These are phyloP conservation scores for Poecilobothrus nobilitatus DNA, from an alignment of 2,888 invertebrate genomes.

Conservation along the genomic window DNA sequence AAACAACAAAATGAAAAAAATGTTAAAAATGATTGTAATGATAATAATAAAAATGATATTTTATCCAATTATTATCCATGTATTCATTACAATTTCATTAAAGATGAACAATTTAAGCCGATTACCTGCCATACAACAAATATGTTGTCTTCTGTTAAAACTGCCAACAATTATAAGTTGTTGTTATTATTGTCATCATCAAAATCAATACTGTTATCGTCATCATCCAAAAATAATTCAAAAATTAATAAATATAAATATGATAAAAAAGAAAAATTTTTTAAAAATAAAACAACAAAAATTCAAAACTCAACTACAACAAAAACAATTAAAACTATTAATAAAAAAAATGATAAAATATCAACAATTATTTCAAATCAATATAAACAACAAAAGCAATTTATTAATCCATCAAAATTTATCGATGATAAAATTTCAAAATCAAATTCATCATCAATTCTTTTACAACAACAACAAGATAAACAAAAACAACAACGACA, in stretches of 20 bases:
- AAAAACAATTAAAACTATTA: conserved; percentile 18
- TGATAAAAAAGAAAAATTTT: too few relatives aligned
- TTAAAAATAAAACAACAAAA: conserved; percentile 25
- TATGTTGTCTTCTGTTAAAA: conserved; percentile 13
- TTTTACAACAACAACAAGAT: conserved; percentile 16
- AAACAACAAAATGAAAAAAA: background rate
- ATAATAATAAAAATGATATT: conserved; percentile 13
- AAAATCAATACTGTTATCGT: conserved; percentile 15
- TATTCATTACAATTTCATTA: background rate
- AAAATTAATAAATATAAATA: conserved; percentile 15
- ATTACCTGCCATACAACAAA: conserved; percentile 21
- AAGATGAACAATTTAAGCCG: conserved; percentile 17
- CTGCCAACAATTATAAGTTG: conserved; percentile 13
- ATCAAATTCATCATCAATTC: conserved; percentile 6
- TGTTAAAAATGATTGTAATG: background rate
- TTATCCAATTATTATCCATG: conserved; percentile 13
- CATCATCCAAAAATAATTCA: conserved; percentile 11
- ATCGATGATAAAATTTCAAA: conserved; percentile 14
- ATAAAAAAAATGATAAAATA: conserved; percentile 15
- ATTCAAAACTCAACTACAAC: conserved; percentile 10
- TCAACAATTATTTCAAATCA: conserved; percentile 16
- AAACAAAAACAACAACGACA: background rate
- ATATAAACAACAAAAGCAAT: conserved; percentile 9
- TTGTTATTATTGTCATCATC: conserved; percentile 22
- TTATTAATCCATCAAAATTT: conserved; percentile 23